Evolutionary conservation across 2,797 vertebrate species (phyloP), one percentile per base, ranked within the genome.

Genomic region (Sorex maritimensis): DNA sequence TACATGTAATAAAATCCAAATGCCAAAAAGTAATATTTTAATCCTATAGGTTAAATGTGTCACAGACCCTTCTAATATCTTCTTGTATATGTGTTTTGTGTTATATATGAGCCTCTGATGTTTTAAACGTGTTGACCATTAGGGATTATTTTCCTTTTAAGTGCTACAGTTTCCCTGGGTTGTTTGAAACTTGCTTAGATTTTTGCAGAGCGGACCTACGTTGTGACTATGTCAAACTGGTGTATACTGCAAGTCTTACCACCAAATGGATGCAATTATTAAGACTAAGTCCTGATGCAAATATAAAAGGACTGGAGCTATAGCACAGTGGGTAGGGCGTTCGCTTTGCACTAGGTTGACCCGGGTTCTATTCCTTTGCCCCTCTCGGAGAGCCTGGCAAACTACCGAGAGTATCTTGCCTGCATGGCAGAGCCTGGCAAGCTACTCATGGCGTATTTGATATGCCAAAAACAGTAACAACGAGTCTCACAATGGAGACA

Each of bases 11-110:
- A 91, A 90, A 49, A 81, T 5, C 23, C 19, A 24, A 83, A 72
- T 92, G 28, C 30, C 73, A 86, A 77, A 71, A 90, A 12, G 63
- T 38, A 74, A 38, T 94, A 69, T 92, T 91, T 93, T 84, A 74
- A 88, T 90, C 28, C 10, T 72, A 67, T 79, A 86, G 3, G 17
- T 77, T 61, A 68, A 69, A 9, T 86, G 21, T 79, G 21, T 86
- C 17, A 79, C 10, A 93, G 28, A 90, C 67, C 90, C 11, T 79
- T 10, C 19, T 85, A 68, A 55, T 58, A 26, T 75, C 0, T 19
- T 30, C 58, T 6, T 52, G 0, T 63, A 1, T 63, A 8, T 81
- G 2, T 28, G 30, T 81, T 19, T 19, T 21, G 28, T 28, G 1
- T 65, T 10, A 61, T 26, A 52, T 38, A 21, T 24, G 13, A 46